These are phyloP conservation scores for Ceryle rudis DNA, from an alignment of 2,797 vertebrate species.

Conservation along the genomic window DNA sequence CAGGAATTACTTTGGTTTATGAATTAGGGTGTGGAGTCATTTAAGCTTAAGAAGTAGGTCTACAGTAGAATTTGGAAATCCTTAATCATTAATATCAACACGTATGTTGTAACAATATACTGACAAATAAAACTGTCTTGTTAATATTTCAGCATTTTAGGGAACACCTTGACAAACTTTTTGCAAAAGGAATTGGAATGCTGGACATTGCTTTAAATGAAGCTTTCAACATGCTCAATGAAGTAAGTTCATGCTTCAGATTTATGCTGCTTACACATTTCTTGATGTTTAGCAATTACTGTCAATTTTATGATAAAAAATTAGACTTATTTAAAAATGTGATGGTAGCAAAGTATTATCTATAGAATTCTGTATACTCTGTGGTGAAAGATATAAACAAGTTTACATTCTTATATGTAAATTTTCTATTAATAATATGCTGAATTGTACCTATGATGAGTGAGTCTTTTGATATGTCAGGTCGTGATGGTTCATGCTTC, in stretches of 20 bases:
- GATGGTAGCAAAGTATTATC: neutral
- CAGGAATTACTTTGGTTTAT: neutral
- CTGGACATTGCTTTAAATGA: conserved; percentile 93
- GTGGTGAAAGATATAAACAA: neutral
- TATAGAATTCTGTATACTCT: neutral
- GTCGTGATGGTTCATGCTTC: neutral
- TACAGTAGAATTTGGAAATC: neutral
- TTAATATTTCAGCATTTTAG: conserved; percentile 90
- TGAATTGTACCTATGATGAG: neutral
- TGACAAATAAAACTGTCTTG: neutral
- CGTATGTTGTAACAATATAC: neutral
- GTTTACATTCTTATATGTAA: neutral
- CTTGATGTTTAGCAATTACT: neutral
- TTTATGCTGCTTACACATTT: neutral
- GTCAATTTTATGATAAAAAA: neutral
- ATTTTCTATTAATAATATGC: neutral
- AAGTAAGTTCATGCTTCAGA: conserved; percentile 83
- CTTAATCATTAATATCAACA: neutral
- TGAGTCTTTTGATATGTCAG: neutral
- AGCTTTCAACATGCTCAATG: conserved; percentile 93
- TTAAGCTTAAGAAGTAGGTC: neutral
- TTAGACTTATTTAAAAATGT: neutral
- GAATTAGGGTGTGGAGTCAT: neutral
- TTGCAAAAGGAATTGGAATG: conserved; percentile 96
- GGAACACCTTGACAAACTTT: conserved; percentile 96